Base-by-base conservation (phyloP, 2,797 vertebrate genomes). In the Pelodytes ibericus region DNA sequence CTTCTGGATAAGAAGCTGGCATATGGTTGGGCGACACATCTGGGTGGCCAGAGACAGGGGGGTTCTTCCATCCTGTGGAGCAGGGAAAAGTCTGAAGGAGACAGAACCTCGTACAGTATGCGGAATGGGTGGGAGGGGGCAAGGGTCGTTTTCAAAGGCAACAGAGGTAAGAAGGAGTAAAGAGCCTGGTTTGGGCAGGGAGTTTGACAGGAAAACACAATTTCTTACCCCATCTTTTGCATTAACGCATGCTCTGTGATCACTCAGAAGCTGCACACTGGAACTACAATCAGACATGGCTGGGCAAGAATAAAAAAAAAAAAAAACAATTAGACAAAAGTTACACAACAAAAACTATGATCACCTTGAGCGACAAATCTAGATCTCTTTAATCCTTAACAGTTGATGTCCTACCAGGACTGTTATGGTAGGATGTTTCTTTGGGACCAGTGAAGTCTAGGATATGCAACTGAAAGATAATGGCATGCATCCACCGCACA, bases 1-100 rank as follows among this genome's bases (percentile, higher is more conserved):
- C 73, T 94, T 88, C 44, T 99, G 97, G 16, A 99, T 83, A 59
- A 99, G 91, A 80, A 98, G 90, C 81, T 97, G 94, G 80, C 98
- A 99, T 27, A 97, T 91, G 0, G 80, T 75, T 18, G 96, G 95
- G 81, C 95, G 95, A 76, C 96, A 99, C 96, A 99, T 97, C 86
- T 99, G 98, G 31, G 98, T 98, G 81, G 97, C 96, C 85, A 99
- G 90, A 81, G 97, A 91, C 71, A 99, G 89, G 0, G 98, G 96
- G 0, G 96, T 97, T 85, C 94, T 92, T 26, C 96, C 97, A 0
- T 99, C 97, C 98, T 99, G 39, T 2, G 31, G 29, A 49, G 49
- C 1, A 39, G 15, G 25, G 8, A 44, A 15, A 3, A 6, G 22
- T 62, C 15, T 1, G 30, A 62, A 64, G 41, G 0, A 33, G 1